Conservation (phyloP, 1,140 invertebrate species). For the Bicyclus anynana region DNA sequence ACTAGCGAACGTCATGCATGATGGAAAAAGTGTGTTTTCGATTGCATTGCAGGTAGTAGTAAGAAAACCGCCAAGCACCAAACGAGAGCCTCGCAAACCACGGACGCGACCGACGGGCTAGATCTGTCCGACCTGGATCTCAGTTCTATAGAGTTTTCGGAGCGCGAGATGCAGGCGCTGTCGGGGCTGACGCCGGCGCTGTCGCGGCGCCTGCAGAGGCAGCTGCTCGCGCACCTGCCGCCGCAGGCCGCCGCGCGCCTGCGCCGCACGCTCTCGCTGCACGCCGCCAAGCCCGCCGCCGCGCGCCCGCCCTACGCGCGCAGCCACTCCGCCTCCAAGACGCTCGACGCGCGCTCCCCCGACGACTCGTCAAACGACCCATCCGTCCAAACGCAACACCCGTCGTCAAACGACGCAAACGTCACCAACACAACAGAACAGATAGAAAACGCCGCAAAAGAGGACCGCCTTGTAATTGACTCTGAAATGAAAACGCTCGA, state of each 20-base stretch:
- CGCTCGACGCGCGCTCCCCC: constrained; percentile 28
- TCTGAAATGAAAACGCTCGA: not conserved
- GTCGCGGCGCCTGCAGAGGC: constrained; percentile 80
- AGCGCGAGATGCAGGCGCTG: constrained; percentile 81
- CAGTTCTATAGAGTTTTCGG: constrained; percentile 80
- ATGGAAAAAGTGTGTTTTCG: constrained; percentile 76
- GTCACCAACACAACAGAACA: not conserved
- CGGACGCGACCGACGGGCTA: constrained; percentile 71
- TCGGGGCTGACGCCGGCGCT: constrained; percentile 81
- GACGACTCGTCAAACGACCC: constrained; percentile 4
- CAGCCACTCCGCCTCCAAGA: constrained; percentile 12
- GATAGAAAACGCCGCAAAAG: not conserved
- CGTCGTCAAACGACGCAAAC: not conserved
- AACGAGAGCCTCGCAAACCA: constrained; percentile 33
- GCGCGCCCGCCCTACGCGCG: constrained; percentile 13
- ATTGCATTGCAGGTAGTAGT: constrained; percentile 71
- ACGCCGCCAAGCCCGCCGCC: constrained; percentile 27
- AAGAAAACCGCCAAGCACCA: constrained; percentile 56
- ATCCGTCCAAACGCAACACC: not conserved
- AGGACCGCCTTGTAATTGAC: not conserved
- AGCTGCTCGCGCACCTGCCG: constrained; percentile 80
- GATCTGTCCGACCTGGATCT: constrained; percentile 82
- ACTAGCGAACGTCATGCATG: constrained; percentile 72
- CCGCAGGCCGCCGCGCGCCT: constrained; percentile 79
- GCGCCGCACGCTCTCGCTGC: constrained; percentile 80